Base-by-base conservation (phyloP, 2,113 vertebrate species). In the Podarcis muralis region DNA sequence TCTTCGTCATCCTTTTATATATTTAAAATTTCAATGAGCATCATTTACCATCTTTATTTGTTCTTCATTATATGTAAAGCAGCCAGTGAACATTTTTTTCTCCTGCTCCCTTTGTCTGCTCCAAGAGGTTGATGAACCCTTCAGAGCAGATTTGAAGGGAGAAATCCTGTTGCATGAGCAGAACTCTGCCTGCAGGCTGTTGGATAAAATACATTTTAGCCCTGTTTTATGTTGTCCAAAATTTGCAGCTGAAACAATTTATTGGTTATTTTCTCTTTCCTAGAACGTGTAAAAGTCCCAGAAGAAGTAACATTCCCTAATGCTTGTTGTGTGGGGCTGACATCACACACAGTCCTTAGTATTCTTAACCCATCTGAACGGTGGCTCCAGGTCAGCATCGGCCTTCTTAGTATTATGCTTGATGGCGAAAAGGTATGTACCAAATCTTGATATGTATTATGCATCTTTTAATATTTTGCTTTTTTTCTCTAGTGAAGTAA, bases 321-420 rank as follows among this genome's bases (percentile, higher is more conserved):
- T 59, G 93, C 98, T n/a, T 99, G 98, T 95, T 99, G 99, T 65
- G 97, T 99, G 4, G 98, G 99, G 86, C 98, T 99, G 88, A 98
- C 98, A 53, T 98, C 98, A 0, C 98, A 99, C 92, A 97, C 97
- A 0, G 96, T 96, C 25, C 98, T 99, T 62, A 97, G 96, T 89
- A 95, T 99, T 84, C 98, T 98, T 92, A 99, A 99, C 89, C 98
- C 98, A 13, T 96, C 97, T n/a, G 98, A 99, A 81, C 96, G 96
- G 32, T 99, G 99, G 99, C 96, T 99, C 69, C 98, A 99, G 91
- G 98, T 99, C 90, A 98, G 96, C 91, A 95, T 99, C 85, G 94
- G 95, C 32, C 87, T 98, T 83, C 95, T 96, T 87, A 97, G 97
- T 91, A 81, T 99, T 92, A 97, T 97, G 81, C 92, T 99, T 62